Evolutionary conservation across 2,113 vertebrate species (phyloP), one percentile per base, ranked within the genome.

Genomic region (Corvus cornix): DNA sequence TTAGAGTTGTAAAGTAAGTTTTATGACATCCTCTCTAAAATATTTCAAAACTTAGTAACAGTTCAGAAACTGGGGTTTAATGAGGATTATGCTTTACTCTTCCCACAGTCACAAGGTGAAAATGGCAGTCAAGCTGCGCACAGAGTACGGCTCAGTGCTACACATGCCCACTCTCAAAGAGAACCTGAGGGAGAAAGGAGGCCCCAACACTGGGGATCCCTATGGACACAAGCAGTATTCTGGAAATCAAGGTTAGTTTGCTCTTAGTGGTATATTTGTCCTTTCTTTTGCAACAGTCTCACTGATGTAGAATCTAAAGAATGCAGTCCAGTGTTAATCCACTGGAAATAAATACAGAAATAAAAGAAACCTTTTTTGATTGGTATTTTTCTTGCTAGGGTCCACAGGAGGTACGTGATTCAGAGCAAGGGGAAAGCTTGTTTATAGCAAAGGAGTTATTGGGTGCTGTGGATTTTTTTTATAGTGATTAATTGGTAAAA

Each of bases 81-180:
- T 41, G 28, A 11, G 39, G 22, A 1, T 41, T 82, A 1, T 74
- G 19, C 15, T 79, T 84, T 58, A 2, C 64, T 95, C 55, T 87
- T 63, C 78, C 59, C 60, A 89, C 78, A 99, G 99, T 97, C 98
- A 99, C 97, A 99, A 99, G 84, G 28, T 99, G 59, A 99, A 99
- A 96, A 98, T 99, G 99, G 93, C 92, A 33, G 97, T 98, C n/a
- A 99, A 99, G 91, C 97, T 99, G 88, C 99, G 97, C 44, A 96
- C 99, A 0, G 99, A 99, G 18, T 99, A 99, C 1, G 88, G 93
- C 41, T 98, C 98, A 1, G 99, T 99, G 58, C 95, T 99, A 18
- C 99, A 99, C 96, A 99, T 99, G 99, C 99, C 99, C 8, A 97
- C 98, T 62, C 96, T 98, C 31, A 99, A 99, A 93, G 99, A 99